Conservation (phyloP, 2,797 vertebrate genomes). For the Selene dorsalis region DNA sequence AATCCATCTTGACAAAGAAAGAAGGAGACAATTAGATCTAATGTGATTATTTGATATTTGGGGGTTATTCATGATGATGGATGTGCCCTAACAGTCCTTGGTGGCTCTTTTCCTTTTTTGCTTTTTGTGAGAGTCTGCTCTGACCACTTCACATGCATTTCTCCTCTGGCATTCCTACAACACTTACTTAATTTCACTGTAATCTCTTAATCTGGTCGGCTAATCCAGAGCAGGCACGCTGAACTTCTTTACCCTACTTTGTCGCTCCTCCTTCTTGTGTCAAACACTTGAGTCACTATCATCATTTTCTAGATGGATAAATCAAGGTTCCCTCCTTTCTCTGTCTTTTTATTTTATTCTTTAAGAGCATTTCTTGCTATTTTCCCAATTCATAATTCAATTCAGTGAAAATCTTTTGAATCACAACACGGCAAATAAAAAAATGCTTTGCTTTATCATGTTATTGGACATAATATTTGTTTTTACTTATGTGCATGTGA, state of each 20-base stretch:
- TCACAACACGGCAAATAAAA: constrained; percentile 18
- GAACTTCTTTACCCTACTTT: constrained; percentile 76
- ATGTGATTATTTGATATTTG: constrained; percentile 33
- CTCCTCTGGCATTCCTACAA: constrained; percentile 67
- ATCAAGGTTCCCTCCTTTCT: constrained; percentile 14
- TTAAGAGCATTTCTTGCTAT: background rate
- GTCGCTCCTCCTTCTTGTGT: constrained; percentile 64
- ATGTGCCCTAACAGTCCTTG: background rate
- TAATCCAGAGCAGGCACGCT: constrained; percentile 82
- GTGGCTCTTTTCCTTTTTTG: constrained; percentile 7
- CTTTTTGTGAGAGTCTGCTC: constrained; percentile 39
- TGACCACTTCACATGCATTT: constrained; percentile 55
- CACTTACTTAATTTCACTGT: constrained; percentile 80
- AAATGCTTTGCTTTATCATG: constrained; percentile 27
- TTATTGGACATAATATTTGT: constrained; percentile 38
- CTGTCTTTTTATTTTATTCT: background rate
- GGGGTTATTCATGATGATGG: constrained; percentile 30
- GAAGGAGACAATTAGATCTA: constrained; percentile 9
- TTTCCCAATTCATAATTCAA: constrained; percentile 11
- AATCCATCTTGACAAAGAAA: constrained; percentile 18
- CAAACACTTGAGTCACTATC: constrained; percentile 39
- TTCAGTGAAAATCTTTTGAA: constrained; percentile 20
- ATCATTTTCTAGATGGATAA: constrained; percentile 8
- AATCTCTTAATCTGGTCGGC: constrained; percentile 85
- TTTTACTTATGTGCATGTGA: constrained; percentile 49